Base-by-base conservation (phyloP, 2,888 invertebrate genomes). In the Melolontha melolontha region DNA sequence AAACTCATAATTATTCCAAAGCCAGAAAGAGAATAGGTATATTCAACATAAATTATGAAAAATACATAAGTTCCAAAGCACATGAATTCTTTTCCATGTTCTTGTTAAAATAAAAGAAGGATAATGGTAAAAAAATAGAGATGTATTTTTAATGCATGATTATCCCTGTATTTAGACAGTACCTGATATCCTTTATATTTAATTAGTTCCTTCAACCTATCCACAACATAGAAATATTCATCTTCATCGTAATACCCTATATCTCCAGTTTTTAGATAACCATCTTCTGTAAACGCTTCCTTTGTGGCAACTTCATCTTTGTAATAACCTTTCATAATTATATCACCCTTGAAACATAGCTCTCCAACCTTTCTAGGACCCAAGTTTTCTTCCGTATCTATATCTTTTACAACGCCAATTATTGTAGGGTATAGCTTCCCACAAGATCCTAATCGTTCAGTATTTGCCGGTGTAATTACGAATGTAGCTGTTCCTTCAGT, bases 151-250 rank as follows among this genome's bases (percentile, higher is more conserved):
- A 16, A 47, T 16, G 7, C 7, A 5, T 47, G 2, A 11, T 5
- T 57, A n/a, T 40, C 41, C 4, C 14, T 16, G 5, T n/a, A 41
- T 40, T 12, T 17, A 2, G n/a, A 40, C 14, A 39, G 8, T 55
- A 66, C 92, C 87, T 93, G 91, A 77, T 90, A 92, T 49, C 91
- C 95, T 81, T 96, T 95, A 78, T 93, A 95, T 81, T 96, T 96
- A 77, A 96, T 96, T 22, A 96, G 88, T 79, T 96, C 95, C 80
- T 96, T 96, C 16, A 95, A 84, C 69, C 96, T 85, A 80, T 95
- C 96, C 0, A 94, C 92, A 71, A 96, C 89, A 77, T 87, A 95
- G 81, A 94, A 92, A 80, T 87, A 90, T 0, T 90, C 90, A 14
- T 94, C 89, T 0, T 88, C 81, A 78, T 95, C 94, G 74, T 90